Evolutionary conservation across 2,888 invertebrate genomes (phyloP).

Genomic region (Monochamus alternatus): DNA sequence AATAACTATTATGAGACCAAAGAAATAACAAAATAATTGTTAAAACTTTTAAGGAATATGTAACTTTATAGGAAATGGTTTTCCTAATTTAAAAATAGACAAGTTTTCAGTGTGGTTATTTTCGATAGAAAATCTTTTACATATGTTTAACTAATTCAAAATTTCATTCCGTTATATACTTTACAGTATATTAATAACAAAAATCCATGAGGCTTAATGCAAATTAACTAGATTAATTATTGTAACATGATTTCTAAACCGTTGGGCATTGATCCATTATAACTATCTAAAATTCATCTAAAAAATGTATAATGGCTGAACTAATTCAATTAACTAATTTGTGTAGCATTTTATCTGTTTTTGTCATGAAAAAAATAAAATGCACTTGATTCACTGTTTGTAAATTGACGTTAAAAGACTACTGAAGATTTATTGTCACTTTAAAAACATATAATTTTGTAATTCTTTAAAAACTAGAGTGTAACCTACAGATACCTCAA

Average conservation of each 20-base stretch:
- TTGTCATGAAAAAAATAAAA: background rate
- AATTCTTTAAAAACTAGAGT: no score
- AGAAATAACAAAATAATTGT: no score
- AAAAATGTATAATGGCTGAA: constrained; percentile 13
- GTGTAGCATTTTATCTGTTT: background rate
- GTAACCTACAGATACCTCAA: no score
- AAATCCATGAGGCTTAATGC: constrained; percentile 1
- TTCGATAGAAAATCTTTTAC: no score
- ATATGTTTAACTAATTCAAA: no score
- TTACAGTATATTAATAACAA: background rate
- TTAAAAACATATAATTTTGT: no score
- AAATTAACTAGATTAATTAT: constrained; percentile 30
- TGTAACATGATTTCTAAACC: constrained; percentile 25
- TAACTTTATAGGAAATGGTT: no score
- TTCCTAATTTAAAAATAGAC: no score
- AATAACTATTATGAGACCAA: no score
- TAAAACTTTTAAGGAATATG: no score
- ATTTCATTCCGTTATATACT: no score
- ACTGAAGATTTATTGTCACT: background rate
- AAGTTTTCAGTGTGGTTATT: no score
- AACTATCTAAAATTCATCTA: background rate
- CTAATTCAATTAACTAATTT: constrained; percentile 15
- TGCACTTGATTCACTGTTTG: background rate
- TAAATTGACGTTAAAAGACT: background rate
- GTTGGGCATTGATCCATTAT: constrained; percentile 11